phyloP scores from a whole-genome alignment of 2,113 vertebrate genomes.

The Gobiocypris rarus region DNA sequence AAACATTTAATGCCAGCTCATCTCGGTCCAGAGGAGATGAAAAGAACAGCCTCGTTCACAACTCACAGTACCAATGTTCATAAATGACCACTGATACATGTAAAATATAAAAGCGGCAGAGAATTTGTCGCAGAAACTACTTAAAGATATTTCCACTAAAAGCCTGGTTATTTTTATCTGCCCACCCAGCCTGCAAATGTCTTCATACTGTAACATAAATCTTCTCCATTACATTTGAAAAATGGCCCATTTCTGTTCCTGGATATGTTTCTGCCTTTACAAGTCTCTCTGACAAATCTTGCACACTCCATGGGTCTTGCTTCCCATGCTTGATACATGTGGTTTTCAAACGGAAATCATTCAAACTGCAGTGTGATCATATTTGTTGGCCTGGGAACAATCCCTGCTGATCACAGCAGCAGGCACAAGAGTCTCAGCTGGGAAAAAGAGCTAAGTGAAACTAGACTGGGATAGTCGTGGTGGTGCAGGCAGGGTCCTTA shows the following conservation, averaged over 20 bases:
- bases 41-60: background rate
- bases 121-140: slow-evolving; percentile 7
- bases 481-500: background rate
- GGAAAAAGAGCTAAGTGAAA: slow-evolving; percentile 5
- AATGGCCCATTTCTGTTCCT: background rate
- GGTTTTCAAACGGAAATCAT: slow-evolving; percentile 61
- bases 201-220: slow-evolving; percentile 22
- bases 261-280: background rate
- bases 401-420: slow-evolving; percentile 1
- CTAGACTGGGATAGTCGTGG: background rate
- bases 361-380: slow-evolving; percentile 16
- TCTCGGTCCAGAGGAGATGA: slow-evolving; percentile 16
- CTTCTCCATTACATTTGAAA: background rate
- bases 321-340: slow-evolving; percentile 22
- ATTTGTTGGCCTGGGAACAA: slow-evolving; percentile 3
- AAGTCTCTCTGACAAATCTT: background rate
- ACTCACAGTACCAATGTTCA: background rate
- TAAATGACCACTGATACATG: background rate
- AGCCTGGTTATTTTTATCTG: slow-evolving; percentile 10
- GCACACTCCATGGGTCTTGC: slow-evolving; percentile 19
- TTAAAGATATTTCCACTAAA: background rate
- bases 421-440: background rate
- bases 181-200: background rate
- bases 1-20: slow-evolving; percentile 30
- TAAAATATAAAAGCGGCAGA: background rate